Percentiles rank a stretch among this genome's conserved stretches.
Conservation (phyloP, 92 coral and sea anemone species). For the Epizoanthus stellaris region DNA sequence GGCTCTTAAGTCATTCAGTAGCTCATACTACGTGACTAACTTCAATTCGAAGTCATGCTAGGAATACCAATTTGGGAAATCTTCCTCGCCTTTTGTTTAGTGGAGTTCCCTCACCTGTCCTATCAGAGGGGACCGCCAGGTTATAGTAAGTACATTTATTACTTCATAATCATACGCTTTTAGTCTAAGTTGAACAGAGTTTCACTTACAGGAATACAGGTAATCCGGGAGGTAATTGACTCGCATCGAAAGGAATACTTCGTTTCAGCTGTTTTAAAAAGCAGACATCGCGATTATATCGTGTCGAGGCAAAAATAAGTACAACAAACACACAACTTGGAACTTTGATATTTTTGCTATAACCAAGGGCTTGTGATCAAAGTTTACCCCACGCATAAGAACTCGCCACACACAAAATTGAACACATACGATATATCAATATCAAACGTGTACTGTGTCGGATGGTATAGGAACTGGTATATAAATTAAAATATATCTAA, state of each 20-base stretch:
- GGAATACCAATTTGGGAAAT: background rate
- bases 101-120: conserved; percentile 6
- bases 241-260: background rate
- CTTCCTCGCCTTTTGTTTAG: conserved; percentile 7
- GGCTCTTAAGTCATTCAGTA: background rate
- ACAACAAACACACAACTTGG: no score
- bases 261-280: background rate
- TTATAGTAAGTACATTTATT: conserved; percentile 1
- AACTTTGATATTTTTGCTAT: no score
- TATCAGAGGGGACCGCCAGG: conserved; percentile 14
- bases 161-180: background rate
- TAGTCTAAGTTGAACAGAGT: background rate
- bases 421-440: no score
- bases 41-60: background rate
- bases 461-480: no score
- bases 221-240: background rate
- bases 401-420: no score
- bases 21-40: background rate
- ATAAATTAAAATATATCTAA: no score
- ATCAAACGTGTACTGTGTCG: no score
- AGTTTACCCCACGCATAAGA: no score
- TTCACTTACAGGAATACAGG: background rate
- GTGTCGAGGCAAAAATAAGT: no score
- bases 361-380: no score
- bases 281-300: background rate